Conservation (phyloP, 2,113 vertebrate species). For the Amia ocellicauda region DNA sequence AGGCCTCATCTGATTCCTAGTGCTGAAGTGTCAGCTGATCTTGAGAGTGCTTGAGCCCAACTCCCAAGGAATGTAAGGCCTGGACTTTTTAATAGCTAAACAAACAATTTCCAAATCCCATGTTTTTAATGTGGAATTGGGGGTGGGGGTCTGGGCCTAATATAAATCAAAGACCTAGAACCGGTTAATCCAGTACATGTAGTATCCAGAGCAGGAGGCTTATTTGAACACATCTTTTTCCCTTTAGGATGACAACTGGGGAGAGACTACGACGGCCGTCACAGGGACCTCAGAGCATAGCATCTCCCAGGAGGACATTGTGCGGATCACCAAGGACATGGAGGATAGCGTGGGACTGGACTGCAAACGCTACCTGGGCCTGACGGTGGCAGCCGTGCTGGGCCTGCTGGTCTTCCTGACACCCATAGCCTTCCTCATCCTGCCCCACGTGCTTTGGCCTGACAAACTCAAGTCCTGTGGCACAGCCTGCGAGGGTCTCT, state of each 20-base stretch:
- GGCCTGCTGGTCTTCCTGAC: conserved; percentile 84
- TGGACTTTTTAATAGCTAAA: too few relatives aligned
- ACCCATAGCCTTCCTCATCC: conserved; percentile 84
- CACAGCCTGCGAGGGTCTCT: conserved; percentile 88
- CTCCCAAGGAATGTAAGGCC: too few relatives aligned
- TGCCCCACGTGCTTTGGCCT: conserved; percentile 85
- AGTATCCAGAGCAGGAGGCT: too few relatives aligned
- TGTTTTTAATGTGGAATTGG: too few relatives aligned
- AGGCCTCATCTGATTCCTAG: too few relatives aligned
- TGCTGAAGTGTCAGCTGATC: too few relatives aligned
- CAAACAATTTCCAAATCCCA: too few relatives aligned
- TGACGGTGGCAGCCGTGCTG: conserved; percentile 70
- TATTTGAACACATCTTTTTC: background rate
- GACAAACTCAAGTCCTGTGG: conserved; percentile 82
- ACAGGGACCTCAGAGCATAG: conserved; percentile 96
- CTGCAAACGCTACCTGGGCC: conserved; percentile 76
- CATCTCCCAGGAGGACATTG: conserved; percentile 92
- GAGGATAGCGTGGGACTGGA: conserved; percentile 79
- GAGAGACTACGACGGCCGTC: conserved; percentile 92
- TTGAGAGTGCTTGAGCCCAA: too few relatives aligned
- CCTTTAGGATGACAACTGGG: conserved; percentile 94
- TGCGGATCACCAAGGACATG: conserved; percentile 85
- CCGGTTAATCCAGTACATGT: too few relatives aligned
- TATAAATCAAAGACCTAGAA: too few relatives aligned
- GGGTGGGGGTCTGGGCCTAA: too few relatives aligned